phyloP scores from a whole-genome alignment of 1,140 invertebrate species.

The Lepidurus arcticus region DNA sequence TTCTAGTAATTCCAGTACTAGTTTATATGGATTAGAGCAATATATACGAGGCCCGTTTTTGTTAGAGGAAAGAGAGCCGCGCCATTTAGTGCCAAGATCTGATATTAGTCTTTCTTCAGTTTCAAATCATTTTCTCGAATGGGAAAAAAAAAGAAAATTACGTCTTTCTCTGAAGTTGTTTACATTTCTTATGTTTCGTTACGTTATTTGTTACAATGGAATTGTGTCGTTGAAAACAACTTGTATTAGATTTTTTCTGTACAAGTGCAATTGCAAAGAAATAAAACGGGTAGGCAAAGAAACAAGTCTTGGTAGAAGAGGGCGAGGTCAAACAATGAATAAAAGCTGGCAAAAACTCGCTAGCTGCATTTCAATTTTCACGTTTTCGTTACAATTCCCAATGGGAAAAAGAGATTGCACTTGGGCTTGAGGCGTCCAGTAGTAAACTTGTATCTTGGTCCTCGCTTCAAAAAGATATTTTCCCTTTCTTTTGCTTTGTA shows the following conservation, averaged over 20 bases:
- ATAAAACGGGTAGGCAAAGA: background rate
- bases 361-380: background rate
- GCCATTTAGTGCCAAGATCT: slow-evolving; percentile 15
- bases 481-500: background rate
- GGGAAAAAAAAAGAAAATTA: no score
- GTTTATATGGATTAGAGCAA: no score
- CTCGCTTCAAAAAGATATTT: background rate
- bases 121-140: background rate
- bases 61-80: background rate
- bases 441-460: background rate
- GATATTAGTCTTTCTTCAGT: background rate
- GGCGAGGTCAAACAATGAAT: background rate
- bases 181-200: background rate
- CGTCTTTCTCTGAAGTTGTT: background rate
- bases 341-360: background rate
- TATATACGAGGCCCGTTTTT: background rate
- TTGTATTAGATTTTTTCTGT: slow-evolving; percentile 15
- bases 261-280: background rate
- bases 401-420: background rate
- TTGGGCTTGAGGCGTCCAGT: background rate
- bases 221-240: slow-evolving; percentile 11
- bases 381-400: background rate
- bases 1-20: no score
- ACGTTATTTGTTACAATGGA: background rate
- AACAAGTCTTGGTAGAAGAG: background rate